Evolutionary conservation across 2,888 invertebrate genomes (phyloP), one percentile per base, ranked within the genome.

Genomic region (Phrixothrix hirtus): DNA sequence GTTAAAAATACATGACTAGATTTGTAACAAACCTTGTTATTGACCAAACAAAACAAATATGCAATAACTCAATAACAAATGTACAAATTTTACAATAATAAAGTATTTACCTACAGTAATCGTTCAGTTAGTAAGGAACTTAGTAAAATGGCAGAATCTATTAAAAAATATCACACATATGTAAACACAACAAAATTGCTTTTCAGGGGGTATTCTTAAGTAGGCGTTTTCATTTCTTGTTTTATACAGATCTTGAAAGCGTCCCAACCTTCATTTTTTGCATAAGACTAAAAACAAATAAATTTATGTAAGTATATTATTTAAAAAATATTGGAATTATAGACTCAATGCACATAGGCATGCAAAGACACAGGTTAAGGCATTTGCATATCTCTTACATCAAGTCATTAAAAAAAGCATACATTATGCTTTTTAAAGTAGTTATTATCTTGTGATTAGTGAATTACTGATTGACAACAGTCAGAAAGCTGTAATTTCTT

Each of bases 211-310:
- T n/a, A n/a, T n/a, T n/a, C n/a, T 75, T 77, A 83, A 27, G 81
- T 80, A 2, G 83, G 78, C 37, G 86, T 81, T 75, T 88, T 89
- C 88, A 95, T 92, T 78, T 95, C 95, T 73, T 92, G 90, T 68
- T 90, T 91, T 36, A 96, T 83, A 73, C 95, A 95, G 11, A 83
- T 81, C 72, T 92, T 94, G 79, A 95, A 95, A 3, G 92, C 89
- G 60, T 93, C 92, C 94, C 94, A 95, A 16, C 92, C 92, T 78
- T 93, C 92, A 65, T 87, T 88, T 75, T 91, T 89, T 26, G 89
- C 85, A 67, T 87, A 89, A 0, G 92, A 89, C 94, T 95, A 82
- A 48, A 85, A 86, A 58, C 66, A 62, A 68, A 63, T n/a, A n/a
- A n/a, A n/a, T n/a, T n/a, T n/a, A n/a, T n/a, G n/a, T n/a, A n/a